These are phyloP conservation scores for Notarius lentiginosus DNA, from an alignment of 2,113 vertebrate species.

Conservation along the genomic window DNA sequence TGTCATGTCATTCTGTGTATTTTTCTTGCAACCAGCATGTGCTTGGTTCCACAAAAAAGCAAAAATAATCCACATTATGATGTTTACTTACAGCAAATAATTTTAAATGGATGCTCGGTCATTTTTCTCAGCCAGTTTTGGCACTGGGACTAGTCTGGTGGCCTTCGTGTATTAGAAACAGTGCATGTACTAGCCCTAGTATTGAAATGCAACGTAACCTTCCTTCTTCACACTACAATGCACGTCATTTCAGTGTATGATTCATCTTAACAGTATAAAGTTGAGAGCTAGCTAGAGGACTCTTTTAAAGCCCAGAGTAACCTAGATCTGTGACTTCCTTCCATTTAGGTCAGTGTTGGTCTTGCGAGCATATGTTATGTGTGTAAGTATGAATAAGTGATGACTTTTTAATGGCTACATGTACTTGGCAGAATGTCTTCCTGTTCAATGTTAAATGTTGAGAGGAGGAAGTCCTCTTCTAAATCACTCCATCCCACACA, in stretches of 20 bases:
- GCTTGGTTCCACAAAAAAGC: neutral
- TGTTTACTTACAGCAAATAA: neutral
- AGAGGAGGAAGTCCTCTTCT: neutral
- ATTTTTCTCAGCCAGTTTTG: neutral
- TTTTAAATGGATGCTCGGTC: neutral
- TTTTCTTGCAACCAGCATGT: neutral
- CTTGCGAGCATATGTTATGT: neutral
- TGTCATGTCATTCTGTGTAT: neutral
- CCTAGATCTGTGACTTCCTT: neutral
- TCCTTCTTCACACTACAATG: neutral
- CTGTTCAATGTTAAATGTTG: neutral
- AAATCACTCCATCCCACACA: neutral
- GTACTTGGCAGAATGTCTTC: neutral
- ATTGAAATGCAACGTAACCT: neutral
- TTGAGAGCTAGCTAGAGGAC: neutral
- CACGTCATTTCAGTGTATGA: neutral
- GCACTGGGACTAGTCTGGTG: neutral
- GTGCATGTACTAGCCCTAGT: neutral
- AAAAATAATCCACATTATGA: neutral
- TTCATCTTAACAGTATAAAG: neutral
- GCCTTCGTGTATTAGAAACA: constrained; percentile 6
- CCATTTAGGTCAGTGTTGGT: neutral
- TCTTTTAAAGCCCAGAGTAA: neutral
- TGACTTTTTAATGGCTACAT: neutral
- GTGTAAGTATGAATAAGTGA: constrained; percentile 5